These are phyloP conservation scores for Campylomormyrus numenius DNA, from an alignment of 2,113 vertebrate genomes.

Conservation along the genomic window DNA sequence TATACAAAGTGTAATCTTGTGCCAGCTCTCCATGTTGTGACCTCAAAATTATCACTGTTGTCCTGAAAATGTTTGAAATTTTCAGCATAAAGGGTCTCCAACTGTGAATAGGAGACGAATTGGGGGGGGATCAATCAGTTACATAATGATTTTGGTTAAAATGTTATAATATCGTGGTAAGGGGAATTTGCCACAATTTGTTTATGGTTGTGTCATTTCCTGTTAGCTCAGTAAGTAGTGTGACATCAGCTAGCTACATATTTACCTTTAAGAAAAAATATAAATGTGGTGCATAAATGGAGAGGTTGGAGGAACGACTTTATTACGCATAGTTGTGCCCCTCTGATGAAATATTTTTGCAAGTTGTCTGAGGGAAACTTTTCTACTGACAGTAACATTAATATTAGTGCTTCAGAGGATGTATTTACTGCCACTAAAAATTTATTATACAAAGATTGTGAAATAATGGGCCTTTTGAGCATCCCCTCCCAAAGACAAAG, in stretches of 20 bases:
- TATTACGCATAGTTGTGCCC: not conserved
- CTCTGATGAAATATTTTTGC: not conserved
- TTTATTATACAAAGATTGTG: not conserved
- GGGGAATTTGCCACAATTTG: not conserved
- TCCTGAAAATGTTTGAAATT: not conserved
- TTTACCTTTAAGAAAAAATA: not conserved
- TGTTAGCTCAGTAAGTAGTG: not conserved
- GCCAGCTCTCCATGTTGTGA: not conserved
- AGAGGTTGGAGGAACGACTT: not conserved
- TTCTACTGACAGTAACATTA: not conserved
- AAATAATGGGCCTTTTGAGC: not conserved
- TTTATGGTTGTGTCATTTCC: not conserved
- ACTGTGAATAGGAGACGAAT: too few relatives aligned
- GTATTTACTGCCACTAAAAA: not conserved
- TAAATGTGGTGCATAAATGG: not conserved
- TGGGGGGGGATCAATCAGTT: not conserved
- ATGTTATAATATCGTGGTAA: not conserved
- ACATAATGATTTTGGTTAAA: not conserved
- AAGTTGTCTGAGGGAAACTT: not conserved
- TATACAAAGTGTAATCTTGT: not conserved
- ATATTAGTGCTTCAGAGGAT: not conserved
- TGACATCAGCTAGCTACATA: not conserved
- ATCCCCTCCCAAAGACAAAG: not conserved
- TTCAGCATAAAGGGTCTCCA: too few relatives aligned
- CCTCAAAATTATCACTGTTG: not conserved